Percentiles rank a stretch among this genome's conserved stretches.
Evolutionary conservation across 1,140 invertebrate genomes (phyloP).

Genomic region (Aphaenogaster rudis): DNA sequence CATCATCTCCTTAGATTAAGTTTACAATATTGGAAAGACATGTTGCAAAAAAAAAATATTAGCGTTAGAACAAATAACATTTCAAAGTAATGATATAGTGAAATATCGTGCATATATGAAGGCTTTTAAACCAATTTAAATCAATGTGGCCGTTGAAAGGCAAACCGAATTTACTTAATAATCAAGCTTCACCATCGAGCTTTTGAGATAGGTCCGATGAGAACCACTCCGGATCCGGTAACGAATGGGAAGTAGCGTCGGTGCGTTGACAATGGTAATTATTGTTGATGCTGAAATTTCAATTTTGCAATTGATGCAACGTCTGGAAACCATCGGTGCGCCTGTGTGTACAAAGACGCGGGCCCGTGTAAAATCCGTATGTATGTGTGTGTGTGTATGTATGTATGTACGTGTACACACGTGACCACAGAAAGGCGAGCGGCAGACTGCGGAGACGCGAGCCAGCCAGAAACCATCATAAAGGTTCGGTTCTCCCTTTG

Average conservation of each 20-base stretch:
- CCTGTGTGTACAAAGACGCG: slow-evolving; percentile 45
- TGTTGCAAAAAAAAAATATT: neutral
- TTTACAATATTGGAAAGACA: neutral
- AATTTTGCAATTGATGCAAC: slow-evolving; percentile 85
- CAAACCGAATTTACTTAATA: slow-evolving; percentile 13
- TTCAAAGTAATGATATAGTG: neutral
- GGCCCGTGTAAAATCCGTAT: slow-evolving; percentile 12
- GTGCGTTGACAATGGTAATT: slow-evolving; percentile 82
- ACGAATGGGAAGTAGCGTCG: slow-evolving; percentile 76
- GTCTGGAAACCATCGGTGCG: slow-evolving; percentile 72
- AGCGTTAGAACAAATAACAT: neutral
- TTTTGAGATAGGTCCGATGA: slow-evolving; percentile 58
- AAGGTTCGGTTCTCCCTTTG: slow-evolving; percentile 85
- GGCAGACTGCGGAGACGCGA: slow-evolving; percentile 83
- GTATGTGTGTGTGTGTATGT: neutral
- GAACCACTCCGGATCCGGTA: slow-evolving; percentile 78
- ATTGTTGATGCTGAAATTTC: slow-evolving; percentile 84
- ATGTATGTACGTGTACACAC: slow-evolving; percentile 29
- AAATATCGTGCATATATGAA: neutral
- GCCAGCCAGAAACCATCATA: slow-evolving; percentile 85
- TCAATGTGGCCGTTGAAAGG: neutral
- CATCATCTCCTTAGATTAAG: neutral
- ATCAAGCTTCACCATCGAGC: slow-evolving; percentile 30
- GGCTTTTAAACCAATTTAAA: neutral
- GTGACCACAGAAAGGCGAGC: slow-evolving; percentile 79